phyloP scores from a whole-genome alignment of 1,140 invertebrate species.

The Camponotus floridanus region DNA sequence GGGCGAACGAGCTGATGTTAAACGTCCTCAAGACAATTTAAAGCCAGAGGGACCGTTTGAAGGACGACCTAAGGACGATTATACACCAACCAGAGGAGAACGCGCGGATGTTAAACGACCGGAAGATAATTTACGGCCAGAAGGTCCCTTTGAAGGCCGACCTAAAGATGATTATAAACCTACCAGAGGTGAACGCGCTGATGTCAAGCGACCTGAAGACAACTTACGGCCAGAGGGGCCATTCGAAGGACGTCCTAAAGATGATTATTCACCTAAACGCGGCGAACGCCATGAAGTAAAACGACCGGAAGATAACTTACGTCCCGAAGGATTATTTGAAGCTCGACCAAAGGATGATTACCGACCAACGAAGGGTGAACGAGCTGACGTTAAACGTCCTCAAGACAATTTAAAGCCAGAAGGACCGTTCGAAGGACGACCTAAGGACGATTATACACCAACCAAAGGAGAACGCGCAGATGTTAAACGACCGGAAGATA shows the following conservation, averaged over 20 bases:
- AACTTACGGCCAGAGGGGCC: constrained; percentile 87
- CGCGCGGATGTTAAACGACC: constrained; percentile 77
- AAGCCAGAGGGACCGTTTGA: constrained; percentile 85
- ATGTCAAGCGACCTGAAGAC: constrained; percentile 85
- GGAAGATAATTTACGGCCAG: constrained; percentile 78
- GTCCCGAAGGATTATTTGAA: constrained; percentile 86
- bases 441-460: constrained; percentile 80
- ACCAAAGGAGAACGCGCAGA: constrained; percentile 85
- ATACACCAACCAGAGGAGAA: constrained; percentile 81
- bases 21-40: constrained; percentile 63
- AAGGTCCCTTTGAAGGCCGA: constrained; percentile 84
- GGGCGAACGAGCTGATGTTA: too few relatives aligned
- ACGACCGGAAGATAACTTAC: constrained; percentile 71
- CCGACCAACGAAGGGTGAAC: constrained; percentile 76
- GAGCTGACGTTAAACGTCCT: not conserved
- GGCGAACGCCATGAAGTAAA: constrained; percentile 74
- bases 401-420: constrained; percentile 81
- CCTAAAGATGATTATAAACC: constrained; percentile 86
- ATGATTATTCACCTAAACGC: constrained; percentile 58
- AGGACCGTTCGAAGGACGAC: constrained; percentile 82
- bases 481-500: constrained; percentile 38
- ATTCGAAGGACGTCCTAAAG: constrained; percentile 84
- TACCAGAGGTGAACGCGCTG: constrained; percentile 84
- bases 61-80: constrained; percentile 84
- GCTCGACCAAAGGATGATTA: constrained; percentile 77